phyloP scores from a whole-genome alignment of 2,113 vertebrate species.

The Grantiella picta region DNA sequence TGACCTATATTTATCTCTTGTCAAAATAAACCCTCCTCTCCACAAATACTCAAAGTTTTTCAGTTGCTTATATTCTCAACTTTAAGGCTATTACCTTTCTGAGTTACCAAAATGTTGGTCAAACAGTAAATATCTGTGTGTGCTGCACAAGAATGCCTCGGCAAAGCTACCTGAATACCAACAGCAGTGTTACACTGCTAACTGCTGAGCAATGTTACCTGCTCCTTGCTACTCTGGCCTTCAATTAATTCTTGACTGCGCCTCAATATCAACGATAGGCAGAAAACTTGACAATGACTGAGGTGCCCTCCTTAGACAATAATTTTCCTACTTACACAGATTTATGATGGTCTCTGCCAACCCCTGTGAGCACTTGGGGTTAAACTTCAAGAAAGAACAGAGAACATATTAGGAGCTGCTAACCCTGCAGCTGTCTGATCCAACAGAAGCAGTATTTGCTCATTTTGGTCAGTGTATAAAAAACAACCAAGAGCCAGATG shows the following conservation, averaged over 20 bases:
- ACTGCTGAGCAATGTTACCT: neutral
- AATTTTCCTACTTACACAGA: neutral
- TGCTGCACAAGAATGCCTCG: neutral
- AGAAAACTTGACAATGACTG: neutral
- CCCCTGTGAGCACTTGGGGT: neutral
- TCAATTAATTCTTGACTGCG: neutral
- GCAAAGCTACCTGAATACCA: neutral
- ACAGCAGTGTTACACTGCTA: neutral
- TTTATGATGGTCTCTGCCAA: neutral
- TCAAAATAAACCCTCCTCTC: neutral
- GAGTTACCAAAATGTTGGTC: neutral
- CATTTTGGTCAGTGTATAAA: neutral
- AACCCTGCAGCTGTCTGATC: neutral
- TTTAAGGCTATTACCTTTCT: neutral
- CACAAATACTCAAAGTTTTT: neutral
- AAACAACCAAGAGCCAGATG: neutral
- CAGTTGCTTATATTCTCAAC: neutral
- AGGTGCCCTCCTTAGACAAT: neutral
- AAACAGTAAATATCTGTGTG: neutral
- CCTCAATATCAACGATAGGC: neutral
- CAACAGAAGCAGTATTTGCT: neutral
- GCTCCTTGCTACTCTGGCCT: neutral
- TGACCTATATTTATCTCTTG: neutral
- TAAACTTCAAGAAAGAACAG: accelerated
- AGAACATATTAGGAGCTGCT: neutral